Base-by-base conservation (phyloP, 92 coral and sea anemone genomes). In the Montipora capitata region DNA sequence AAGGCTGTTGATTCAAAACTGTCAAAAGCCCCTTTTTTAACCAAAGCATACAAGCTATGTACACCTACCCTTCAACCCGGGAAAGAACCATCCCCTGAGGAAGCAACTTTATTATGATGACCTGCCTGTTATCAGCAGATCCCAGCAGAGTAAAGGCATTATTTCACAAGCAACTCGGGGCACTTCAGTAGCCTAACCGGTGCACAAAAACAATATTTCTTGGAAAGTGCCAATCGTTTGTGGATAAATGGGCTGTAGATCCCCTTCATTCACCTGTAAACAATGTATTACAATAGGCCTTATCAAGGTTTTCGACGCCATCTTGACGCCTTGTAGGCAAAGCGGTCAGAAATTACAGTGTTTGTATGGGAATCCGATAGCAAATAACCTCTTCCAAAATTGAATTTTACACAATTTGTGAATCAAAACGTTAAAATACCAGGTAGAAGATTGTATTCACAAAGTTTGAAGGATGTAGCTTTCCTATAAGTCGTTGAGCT, bases 121-220 rank as follows among this genome's bases (percentile, higher is more conserved):
- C 85, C 80, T 87, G 91, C 67, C 86, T 54, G 80, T 87, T 57
- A 79, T 79, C 68, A n/a, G 68, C 86, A 74, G 51, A 87, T 87
- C 86, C 65, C 80, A 69, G 27, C n/a, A 78, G 57, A 79, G 74
- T 59, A 77, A 10, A 74, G 83, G 94, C 35, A 27, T 27, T 27
- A 18, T 92, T 92, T 87, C 91, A 91, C 75, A 81, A 76, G 65
- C 62, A 68, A 72, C 91, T 86, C 88, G 35, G 35, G 35, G 35
- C 35, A 27, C 35, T 27, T 27, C 35, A 27, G 35, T 27, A 27
- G 35, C 35, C 35, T 27, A 27, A 27, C 35, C 35, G 85, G 73
- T 2, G 83, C 84, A 20, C 89, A 69, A 77, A 92, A 88, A 76
- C 92, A 83, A 18, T 82, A 92, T 87, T 74, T 86, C 92, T 91